These are phyloP conservation scores for Hylia prasina DNA, from an alignment of 2,113 vertebrate species.

Conservation along the genomic window DNA sequence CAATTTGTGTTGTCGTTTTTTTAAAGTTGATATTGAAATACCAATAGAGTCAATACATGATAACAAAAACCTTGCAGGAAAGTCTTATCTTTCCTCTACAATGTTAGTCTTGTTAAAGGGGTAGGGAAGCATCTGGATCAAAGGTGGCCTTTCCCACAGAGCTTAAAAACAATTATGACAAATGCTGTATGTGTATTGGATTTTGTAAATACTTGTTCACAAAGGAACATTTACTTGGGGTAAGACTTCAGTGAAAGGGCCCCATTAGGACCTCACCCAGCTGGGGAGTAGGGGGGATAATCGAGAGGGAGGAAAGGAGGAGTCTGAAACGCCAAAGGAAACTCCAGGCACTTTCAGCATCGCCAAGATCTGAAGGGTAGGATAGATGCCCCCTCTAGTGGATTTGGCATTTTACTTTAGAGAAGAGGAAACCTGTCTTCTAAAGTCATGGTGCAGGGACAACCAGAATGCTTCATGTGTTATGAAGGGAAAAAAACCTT, in stretches of 20 bases:
- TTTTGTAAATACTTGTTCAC: not conserved
- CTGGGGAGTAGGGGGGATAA: not conserved
- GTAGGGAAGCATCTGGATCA: not conserved
- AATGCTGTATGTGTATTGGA: not conserved
- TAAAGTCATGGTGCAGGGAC: not conserved
- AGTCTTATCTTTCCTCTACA: not conserved
- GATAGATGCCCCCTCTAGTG: not conserved
- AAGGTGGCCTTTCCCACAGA: not conserved
- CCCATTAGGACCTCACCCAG: not conserved
- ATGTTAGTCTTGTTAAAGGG: not conserved
- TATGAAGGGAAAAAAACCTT: not conserved
- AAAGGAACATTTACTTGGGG: not conserved
- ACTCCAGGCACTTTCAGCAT: not conserved
- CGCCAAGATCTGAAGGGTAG: not conserved
- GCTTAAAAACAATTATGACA: not conserved
- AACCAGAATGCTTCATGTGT: not conserved
- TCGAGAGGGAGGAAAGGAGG: fast-evolving
- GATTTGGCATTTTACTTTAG: not conserved
- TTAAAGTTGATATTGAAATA: not conserved
- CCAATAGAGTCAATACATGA: not conserved
- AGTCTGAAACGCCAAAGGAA: not conserved
- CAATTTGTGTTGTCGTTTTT: no score
- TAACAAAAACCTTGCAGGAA: not conserved
- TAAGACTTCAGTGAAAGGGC: not conserved
- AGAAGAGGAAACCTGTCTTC: not conserved